These are phyloP conservation scores for Nephrocerus scutellatus DNA, from an alignment of 2,888 invertebrate species.

Conservation along the genomic window DNA sequence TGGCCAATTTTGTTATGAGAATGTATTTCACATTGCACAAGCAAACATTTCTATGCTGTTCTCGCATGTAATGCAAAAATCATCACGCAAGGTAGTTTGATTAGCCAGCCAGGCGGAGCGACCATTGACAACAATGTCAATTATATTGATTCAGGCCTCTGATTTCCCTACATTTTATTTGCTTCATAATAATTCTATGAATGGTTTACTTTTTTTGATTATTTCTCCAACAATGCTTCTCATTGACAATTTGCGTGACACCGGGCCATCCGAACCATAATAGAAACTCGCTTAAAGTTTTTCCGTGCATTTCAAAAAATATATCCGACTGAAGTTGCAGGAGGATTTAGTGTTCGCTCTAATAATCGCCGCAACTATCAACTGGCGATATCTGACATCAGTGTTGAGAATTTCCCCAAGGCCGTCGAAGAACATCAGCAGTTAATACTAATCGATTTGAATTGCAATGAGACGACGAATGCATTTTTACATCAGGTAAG, in stretches of 20 bases:
- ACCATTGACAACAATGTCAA: background rate
- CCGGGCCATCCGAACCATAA: no score
- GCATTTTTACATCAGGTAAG: no score
- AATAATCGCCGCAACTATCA: conserved; percentile 20
- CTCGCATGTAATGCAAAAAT: background rate
- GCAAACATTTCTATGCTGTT: background rate
- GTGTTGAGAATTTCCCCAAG: conserved; percentile 20
- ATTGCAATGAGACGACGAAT: conserved; percentile 17
- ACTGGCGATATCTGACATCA: conserved; percentile 18
- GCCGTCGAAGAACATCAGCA: conserved; percentile 25
- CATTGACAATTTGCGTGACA: background rate
- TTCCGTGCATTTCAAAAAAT: conserved; percentile 14
- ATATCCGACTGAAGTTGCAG: no score
- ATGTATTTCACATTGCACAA: no score
- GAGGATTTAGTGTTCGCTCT: no score
- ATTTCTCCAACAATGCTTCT: background rate
- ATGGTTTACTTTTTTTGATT: no score
- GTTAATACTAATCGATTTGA: conserved; percentile 28
- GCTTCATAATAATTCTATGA: background rate
- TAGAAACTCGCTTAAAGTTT: conserved; percentile 18
- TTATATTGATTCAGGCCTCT: no score
- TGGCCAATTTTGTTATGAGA: no score
- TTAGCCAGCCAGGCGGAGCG: background rate
- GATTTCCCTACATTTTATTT: background rate
- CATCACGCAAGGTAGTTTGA: background rate